Base-by-base conservation (phyloP, 2,888 invertebrate genomes). In the Eutolmus rufibarbis region DNA sequence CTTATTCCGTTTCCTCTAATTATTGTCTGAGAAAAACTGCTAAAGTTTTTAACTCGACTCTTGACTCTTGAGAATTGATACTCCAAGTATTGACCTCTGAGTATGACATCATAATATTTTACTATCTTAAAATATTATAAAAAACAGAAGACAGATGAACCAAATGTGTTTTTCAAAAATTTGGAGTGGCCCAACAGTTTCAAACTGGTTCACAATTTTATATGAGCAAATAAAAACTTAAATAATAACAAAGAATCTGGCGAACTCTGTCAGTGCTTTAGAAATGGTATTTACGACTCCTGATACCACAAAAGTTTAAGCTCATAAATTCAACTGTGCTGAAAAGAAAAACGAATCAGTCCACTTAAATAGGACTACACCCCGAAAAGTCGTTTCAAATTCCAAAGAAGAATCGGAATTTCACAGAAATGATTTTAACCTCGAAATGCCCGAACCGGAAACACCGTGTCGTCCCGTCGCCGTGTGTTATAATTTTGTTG, bases 401-500 rank as follows among this genome's bases (percentile, higher is more conserved):
- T 66, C 66, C 66, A 66, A 66, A 66, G 66, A 66, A 66, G 66
- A 66, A 19, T 66, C 66, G 2, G 12, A 66, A 28, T 66, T 66
- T 66, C 66, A 46, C 51, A 79, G 51, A 28, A 79, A 28, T 79
- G 23, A 51, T 28, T 51, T 28, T 14, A 79, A 79, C 79, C 79
- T 79, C 79, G 79, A 79, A 79, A 34, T 79, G 79, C 8, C 51
- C 79, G 79, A 79, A 79, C 28, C 79, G 79, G 79, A 79, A 79
- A 79, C 79, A 51, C 19, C 34, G 28, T 79, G 51, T 51, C 51
- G 23, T 51, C 31, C 23, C 51, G 28, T 28, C 79, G 79, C 28
- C 34, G n/a, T 76, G 28, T 79, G 79, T 51, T 79, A 79, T 79
- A 79, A 79, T 79, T 79, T 79, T 79, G 79, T 51, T 79, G 79